Conservation (phyloP, 2,888 invertebrate species). For the Spodoptera picta region DNA sequence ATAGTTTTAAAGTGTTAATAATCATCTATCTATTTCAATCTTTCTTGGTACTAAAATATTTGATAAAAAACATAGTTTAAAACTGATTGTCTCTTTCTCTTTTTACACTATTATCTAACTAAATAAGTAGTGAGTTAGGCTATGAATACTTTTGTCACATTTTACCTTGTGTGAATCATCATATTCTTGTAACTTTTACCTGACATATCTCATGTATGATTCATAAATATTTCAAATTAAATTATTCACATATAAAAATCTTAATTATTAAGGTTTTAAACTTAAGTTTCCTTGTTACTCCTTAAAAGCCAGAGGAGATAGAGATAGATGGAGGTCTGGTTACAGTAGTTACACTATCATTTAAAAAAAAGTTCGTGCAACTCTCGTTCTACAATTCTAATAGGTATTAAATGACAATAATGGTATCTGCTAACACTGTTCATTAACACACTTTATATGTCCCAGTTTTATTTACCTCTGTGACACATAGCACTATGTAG, state of each 20-base stretch:
- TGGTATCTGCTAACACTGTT: background rate
- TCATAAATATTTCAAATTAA: conserved; percentile 28
- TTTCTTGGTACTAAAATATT: too few species aligned
- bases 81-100: too few species aligned
- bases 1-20: too few species aligned
- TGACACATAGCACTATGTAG: background rate
- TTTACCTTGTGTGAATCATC: conserved; percentile 24
- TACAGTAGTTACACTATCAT: too few species aligned
- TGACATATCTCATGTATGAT: conserved; percentile 27
- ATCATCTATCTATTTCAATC: too few species aligned
- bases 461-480: conserved; percentile 12
- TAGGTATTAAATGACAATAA: background rate
- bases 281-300: too few species aligned
- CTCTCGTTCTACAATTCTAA: too few species aligned
- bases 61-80: too few species aligned
- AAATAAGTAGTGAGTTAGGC: background rate
- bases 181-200: conserved; percentile 31
- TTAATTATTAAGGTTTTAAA: background rate
- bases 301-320: too few species aligned
- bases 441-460: background rate
- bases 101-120: too few species aligned
- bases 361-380: too few species aligned
- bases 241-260: conserved; percentile 1
- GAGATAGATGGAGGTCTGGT: too few species aligned
- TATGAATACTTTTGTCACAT: background rate